Conservation (phyloP, 2,113 vertebrate species). For the Ceuthmochares aereus region DNA sequence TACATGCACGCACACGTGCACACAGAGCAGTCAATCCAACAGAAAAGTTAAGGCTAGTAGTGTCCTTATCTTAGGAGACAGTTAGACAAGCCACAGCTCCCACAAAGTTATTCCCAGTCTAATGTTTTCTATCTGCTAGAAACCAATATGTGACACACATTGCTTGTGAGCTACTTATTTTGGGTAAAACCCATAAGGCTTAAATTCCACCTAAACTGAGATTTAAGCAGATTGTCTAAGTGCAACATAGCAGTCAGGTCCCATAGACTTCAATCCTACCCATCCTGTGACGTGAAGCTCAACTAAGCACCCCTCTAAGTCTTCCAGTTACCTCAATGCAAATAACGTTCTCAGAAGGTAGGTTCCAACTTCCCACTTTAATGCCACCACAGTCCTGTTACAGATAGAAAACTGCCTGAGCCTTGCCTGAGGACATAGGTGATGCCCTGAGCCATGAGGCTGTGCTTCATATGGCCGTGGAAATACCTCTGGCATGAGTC, state of each 20-base stretch:
- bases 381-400: not conserved
- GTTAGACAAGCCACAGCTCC: slow-evolving; percentile 27
- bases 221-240: slow-evolving; percentile 20
- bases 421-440: not conserved
- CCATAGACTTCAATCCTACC: not conserved
- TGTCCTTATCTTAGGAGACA: slow-evolving; percentile 55
- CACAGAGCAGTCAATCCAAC: slow-evolving; percentile 32
- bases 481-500: not conserved
- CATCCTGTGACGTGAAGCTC: not conserved
- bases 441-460: not conserved
- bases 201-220: not conserved
- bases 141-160: slow-evolving; percentile 17
- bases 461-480: not conserved
- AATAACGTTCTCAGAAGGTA: not conserved
- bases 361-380: not conserved
- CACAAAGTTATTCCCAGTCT: slow-evolving; percentile 42
- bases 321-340: not conserved
- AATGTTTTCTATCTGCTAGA: slow-evolving; percentile 55
- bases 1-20: not conserved
- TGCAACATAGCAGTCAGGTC: not conserved
- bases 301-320: not conserved
- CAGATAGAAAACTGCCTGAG: not conserved
- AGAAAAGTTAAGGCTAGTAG: slow-evolving; percentile 32
- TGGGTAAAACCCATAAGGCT: slow-evolving; percentile 14
- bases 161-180: slow-evolving; percentile 39